A percentile compares a stretch with the other conserved stretches of the same genome.
phyloP scores from a whole-genome alignment of 2,113 vertebrate genomes.

The Penelope pileata region DNA sequence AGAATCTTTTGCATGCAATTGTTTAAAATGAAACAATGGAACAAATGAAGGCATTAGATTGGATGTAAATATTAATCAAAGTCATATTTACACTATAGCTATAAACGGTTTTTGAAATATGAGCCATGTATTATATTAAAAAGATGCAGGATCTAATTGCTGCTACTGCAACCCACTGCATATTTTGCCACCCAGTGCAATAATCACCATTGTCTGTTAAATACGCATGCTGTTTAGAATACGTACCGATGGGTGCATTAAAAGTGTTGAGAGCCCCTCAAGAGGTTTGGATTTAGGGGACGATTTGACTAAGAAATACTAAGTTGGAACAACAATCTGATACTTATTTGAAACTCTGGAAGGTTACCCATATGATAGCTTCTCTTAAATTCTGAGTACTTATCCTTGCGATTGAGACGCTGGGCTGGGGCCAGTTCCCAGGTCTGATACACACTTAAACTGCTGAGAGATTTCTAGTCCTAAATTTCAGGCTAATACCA shows the following conservation, averaged over 20 bases:
- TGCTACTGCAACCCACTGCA: constrained; percentile 57
- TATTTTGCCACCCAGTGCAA: constrained; percentile 51
- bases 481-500: background rate
- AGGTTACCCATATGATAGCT: background rate
- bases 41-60: constrained; percentile 50
- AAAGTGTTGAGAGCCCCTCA: background rate
- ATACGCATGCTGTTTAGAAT: constrained; percentile 1
- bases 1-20: background rate
- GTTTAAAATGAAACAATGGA: constrained; percentile 43
- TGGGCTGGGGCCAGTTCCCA: background rate
- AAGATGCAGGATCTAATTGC: constrained; percentile 58
- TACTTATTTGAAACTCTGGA: background rate
- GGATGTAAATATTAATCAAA: constrained; percentile 69
- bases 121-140: constrained; percentile 65
- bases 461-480: background rate
- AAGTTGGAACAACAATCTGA: constrained; percentile 5
- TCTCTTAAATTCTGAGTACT: background rate
- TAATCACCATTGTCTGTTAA: constrained; percentile 42
- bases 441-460: background rate
- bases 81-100: constrained; percentile 60
- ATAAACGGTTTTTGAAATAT: constrained; percentile 67
- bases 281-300: background rate
- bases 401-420: background rate
- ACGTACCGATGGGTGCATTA: background rate
- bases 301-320: constrained; percentile 22